Evolutionary conservation across 2,797 vertebrate genomes (phyloP).

Genomic region (Phalloptychus januarius): DNA sequence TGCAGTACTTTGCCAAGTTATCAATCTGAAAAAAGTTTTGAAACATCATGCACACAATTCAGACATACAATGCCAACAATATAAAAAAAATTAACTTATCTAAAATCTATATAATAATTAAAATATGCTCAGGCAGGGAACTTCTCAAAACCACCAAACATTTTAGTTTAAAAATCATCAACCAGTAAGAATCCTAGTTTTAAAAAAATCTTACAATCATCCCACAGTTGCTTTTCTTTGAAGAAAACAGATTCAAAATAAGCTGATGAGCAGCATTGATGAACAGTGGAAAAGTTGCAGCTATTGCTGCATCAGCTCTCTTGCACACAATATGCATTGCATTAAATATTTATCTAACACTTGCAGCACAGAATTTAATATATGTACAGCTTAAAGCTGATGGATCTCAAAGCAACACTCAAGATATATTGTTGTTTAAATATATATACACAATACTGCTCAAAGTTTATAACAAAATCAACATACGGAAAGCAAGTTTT

Average conservation of each 20-base stretch:
- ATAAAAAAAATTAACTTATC: background rate
- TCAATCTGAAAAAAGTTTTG: background rate
- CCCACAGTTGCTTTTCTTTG: background rate
- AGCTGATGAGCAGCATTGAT: background rate
- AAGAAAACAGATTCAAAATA: background rate
- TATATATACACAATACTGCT: background rate
- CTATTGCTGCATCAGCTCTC: background rate
- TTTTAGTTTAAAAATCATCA: background rate
- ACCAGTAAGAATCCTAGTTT: background rate
- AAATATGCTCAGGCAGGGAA: background rate
- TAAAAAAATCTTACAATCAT: background rate
- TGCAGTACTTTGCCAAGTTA: background rate
- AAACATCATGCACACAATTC: background rate
- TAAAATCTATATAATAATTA: background rate
- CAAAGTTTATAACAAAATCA: background rate
- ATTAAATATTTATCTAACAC: constrained; percentile 2
- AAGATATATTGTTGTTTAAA: background rate
- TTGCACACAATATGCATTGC: background rate
- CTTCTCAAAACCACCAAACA: background rate
- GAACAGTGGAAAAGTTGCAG: background rate
- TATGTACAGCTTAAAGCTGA: background rate
- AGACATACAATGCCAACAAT: background rate
- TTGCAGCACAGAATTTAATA: background rate
- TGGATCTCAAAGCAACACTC: background rate
- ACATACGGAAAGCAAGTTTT: background rate